A percentile compares a stretch with the other conserved stretches of the same genome.
phyloP scores from a whole-genome alignment of 2,888 invertebrate species.

The Orchestes rusci region DNA sequence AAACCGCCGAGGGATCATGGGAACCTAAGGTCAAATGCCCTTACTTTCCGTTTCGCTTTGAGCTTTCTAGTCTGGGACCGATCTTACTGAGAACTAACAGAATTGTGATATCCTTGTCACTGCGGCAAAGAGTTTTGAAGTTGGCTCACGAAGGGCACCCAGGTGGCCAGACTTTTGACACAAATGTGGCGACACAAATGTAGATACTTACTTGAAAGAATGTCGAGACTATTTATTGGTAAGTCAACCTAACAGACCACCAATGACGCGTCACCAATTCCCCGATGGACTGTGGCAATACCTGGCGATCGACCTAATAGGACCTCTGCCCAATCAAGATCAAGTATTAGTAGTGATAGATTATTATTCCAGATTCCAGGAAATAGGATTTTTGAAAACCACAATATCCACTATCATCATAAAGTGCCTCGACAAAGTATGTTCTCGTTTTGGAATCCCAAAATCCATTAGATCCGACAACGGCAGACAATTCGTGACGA shows the following conservation, averaged over 20 bases:
- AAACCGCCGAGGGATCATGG: too few species aligned
- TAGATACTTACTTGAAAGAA: constrained; percentile 6
- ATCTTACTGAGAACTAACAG: constrained; percentile 23
- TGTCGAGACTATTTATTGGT: constrained; percentile 10
- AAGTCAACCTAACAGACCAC: constrained; percentile 8
- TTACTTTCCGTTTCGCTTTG: constrained; percentile 22
- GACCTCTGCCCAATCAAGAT: constrained; percentile 26
- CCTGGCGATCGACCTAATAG: constrained; percentile 19
- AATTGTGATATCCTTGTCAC: constrained; percentile 24
- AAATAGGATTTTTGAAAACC: constrained; percentile 1
- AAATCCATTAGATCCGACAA: constrained; percentile 2
- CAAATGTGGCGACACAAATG: constrained; percentile 10
- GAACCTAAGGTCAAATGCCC: constrained; percentile 16
- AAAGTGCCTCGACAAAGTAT: constrained; percentile 1
- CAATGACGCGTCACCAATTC: constrained; percentile 11
- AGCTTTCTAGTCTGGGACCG: constrained; percentile 26
- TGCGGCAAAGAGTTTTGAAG: constrained; percentile 15
- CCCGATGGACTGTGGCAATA: constrained; percentile 12
- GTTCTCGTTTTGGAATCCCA: constrained; percentile 3
- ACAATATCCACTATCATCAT: constrained; percentile 5
- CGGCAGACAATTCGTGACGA: constrained; percentile 20
- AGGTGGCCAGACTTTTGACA: too few species aligned
- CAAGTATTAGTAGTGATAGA: constrained; percentile 17
- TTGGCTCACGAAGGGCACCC: constrained; percentile 31
- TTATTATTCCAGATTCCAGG: constrained; percentile 7